Conservation (phyloP, 2,888 invertebrate species). For the Diplolepis rosae region DNA sequence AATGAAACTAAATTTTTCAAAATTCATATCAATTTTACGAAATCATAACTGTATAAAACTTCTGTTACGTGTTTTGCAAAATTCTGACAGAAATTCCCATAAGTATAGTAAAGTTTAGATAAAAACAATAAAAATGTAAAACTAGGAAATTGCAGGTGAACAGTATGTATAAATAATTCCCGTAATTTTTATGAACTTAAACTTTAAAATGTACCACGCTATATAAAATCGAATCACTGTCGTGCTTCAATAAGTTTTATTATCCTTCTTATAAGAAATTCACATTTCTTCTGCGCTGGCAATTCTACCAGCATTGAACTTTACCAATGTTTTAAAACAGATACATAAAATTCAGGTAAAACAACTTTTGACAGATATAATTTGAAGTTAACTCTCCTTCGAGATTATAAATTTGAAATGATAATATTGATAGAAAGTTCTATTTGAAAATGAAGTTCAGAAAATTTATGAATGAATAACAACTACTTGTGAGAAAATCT, state of each 20-base stretch:
- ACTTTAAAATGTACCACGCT: neutral
- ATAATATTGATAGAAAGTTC: too few species aligned
- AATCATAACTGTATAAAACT: neutral
- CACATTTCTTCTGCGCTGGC: neutral
- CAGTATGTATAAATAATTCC: neutral
- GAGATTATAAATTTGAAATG: too few species aligned
- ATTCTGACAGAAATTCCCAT: too few species aligned
- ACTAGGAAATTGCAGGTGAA: neutral
- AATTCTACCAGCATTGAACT: neutral
- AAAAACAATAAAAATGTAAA: neutral
- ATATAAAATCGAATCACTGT: neutral
- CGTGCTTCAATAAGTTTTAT: conserved; percentile 2
- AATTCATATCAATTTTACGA: neutral
- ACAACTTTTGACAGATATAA: neutral
- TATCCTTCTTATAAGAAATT: neutral
- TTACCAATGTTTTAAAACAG: neutral
- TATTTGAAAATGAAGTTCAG: too few species aligned
- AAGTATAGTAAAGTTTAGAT: neutral
- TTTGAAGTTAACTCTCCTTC: too few species aligned
- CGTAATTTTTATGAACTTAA: neutral
- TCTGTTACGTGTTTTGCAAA: too few species aligned
- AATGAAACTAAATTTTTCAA: neutral
- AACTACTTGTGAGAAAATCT: neutral
- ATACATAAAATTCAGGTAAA: neutral
- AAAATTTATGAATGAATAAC: too few species aligned